Evolutionary conservation across 2,113 vertebrate genomes (phyloP).

Genomic region (Pampusana beccarii): DNA sequence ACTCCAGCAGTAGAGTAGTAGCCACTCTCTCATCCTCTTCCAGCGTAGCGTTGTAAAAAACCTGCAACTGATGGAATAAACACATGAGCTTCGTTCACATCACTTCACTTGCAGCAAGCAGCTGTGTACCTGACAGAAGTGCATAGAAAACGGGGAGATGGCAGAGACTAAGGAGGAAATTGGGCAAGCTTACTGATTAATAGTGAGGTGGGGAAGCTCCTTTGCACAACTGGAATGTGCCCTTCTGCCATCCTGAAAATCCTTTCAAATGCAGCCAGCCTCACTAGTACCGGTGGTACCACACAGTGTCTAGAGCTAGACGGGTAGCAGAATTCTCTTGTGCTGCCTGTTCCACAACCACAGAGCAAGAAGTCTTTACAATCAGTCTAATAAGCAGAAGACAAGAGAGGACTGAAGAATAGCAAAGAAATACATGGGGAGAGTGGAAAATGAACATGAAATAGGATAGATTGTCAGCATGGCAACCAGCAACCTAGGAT

Average conservation of each 20-base stretch:
- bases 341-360: background rate
- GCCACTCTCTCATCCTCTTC: constrained; percentile 46
- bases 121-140: background rate
- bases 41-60: constrained; percentile 72
- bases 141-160: background rate
- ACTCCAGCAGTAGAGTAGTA: constrained; percentile 46
- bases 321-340: background rate
- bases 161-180: background rate
- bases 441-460: background rate
- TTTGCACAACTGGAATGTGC: background rate
- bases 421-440: background rate
- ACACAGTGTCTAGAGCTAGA: background rate
- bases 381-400: background rate
- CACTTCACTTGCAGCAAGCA: background rate
- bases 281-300: background rate
- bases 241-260: background rate
- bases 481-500: background rate
- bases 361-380: background rate
- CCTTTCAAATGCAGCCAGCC: background rate
- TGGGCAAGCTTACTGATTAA: background rate
- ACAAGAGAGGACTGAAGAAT: background rate
- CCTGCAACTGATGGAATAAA: constrained; percentile 71
- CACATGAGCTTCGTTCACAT: background rate
- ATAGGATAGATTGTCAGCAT: background rate
- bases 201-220: background rate